Conservation (phyloP, 2,113 vertebrate species). For the Bubo scandiacus region DNA sequence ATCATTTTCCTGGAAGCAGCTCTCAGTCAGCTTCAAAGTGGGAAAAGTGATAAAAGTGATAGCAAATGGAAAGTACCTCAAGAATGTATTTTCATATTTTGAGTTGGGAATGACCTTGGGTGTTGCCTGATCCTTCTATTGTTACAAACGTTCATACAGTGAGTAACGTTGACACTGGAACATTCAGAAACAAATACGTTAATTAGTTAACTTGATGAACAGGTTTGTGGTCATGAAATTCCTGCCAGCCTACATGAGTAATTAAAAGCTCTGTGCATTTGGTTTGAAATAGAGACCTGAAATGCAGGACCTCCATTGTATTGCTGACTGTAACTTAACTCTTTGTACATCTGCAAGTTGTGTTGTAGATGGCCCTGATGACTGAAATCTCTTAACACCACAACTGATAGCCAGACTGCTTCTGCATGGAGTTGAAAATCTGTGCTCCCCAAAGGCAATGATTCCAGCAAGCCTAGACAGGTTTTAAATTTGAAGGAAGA, state of each 20-base stretch:
- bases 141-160: background rate
- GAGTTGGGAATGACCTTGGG: slow-evolving; percentile 38
- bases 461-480: background rate
- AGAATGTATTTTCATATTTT: background rate
- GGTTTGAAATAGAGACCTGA: background rate
- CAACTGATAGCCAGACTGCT: background rate
- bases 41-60: background rate
- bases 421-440: background rate
- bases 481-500: background rate
- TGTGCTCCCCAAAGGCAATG: background rate
- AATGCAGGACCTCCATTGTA: background rate
- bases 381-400: background rate
- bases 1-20: background rate
- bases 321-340: background rate
- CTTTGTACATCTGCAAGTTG: background rate
- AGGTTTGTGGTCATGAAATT: background rate
- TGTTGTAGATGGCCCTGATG: background rate
- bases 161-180: background rate
- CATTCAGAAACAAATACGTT: background rate
- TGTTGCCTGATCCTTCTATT: slow-evolving; percentile 16
- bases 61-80: background rate
- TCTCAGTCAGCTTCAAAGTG: background rate
- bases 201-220: slow-evolving; percentile 19
- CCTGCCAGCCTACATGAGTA: background rate
- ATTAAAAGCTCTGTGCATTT: background rate